Conservation (phyloP, 2,113 vertebrate genomes). For the Emydura subglobosa region DNA sequence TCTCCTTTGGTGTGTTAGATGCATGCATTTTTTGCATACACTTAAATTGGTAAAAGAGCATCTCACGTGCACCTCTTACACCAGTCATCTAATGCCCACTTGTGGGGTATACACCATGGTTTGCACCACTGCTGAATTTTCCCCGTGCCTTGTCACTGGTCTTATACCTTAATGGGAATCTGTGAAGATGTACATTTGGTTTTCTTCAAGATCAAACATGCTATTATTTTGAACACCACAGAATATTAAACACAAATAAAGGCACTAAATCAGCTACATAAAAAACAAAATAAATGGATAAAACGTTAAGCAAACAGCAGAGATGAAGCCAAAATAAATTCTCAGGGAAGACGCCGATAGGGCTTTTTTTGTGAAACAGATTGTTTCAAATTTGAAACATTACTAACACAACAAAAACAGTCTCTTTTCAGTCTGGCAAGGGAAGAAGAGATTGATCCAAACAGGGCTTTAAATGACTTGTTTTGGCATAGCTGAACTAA, state of each 20-base stretch:
- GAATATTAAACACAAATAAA: slow-evolving; percentile 5
- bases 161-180: neutral
- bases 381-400: slow-evolving; percentile 13
- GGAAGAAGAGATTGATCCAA: slow-evolving; percentile 3
- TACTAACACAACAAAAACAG: neutral
- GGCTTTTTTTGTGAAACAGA: neutral
- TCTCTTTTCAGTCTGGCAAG: slow-evolving; percentile 38
- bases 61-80: neutral
- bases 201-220: neutral
- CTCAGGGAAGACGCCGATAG: neutral
- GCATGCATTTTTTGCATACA: neutral
- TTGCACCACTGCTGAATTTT: neutral
- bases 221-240: neutral
- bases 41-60: fast-evolving
- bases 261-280: neutral
- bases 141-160: neutral
- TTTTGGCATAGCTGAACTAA: slow-evolving; percentile 2
- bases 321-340: neutral
- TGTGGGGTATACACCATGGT: neutral
- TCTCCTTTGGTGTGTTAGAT: neutral
- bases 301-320: neutral
- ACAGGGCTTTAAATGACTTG: neutral
- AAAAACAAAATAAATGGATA: neutral
- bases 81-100: fast-evolving
- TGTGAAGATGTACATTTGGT: neutral